phyloP scores from a whole-genome alignment of 2,888 invertebrate genomes.

The Ischnus inquisitorius region DNA sequence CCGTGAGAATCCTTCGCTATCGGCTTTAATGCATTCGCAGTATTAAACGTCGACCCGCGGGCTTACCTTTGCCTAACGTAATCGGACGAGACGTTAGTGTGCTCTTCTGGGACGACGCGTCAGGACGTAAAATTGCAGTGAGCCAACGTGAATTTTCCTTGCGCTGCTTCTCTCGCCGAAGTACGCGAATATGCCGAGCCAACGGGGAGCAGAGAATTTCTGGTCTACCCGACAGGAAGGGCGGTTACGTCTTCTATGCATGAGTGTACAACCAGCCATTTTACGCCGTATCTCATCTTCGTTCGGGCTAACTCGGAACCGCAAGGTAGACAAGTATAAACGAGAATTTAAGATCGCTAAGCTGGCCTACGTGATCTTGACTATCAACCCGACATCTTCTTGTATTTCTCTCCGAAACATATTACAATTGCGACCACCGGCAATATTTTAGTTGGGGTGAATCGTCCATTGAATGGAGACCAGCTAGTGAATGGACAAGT shows the following conservation, averaged over 20 bases:
- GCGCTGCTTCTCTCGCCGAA: conserved; percentile 3
- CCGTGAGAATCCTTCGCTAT: conserved; percentile 33
- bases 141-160: conserved; percentile 45
- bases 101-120: conserved; percentile 42
- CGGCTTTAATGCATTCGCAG: conserved; percentile 54
- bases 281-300: conserved; percentile 2
- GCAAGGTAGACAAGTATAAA: neutral
- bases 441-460: neutral
- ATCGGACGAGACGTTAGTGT: conserved; percentile 50
- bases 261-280: conserved; percentile 15
- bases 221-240: conserved; percentile 9
- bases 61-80: conserved; percentile 47
- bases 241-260: conserved; percentile 1
- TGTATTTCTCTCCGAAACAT: neutral
- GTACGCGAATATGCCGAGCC: conserved; percentile 23
- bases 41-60: conserved; percentile 40
- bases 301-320: neutral
- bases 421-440: neutral
- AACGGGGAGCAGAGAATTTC: conserved; percentile 12
- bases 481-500: too few relatives aligned
- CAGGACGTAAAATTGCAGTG: conserved; percentile 55
- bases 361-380: neutral
- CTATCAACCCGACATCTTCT: conserved; percentile 15
- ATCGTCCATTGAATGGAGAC: too few relatives aligned
- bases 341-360: neutral